phyloP scores from a whole-genome alignment of 2,888 invertebrate genomes.

The Drosophila greeni region DNA sequence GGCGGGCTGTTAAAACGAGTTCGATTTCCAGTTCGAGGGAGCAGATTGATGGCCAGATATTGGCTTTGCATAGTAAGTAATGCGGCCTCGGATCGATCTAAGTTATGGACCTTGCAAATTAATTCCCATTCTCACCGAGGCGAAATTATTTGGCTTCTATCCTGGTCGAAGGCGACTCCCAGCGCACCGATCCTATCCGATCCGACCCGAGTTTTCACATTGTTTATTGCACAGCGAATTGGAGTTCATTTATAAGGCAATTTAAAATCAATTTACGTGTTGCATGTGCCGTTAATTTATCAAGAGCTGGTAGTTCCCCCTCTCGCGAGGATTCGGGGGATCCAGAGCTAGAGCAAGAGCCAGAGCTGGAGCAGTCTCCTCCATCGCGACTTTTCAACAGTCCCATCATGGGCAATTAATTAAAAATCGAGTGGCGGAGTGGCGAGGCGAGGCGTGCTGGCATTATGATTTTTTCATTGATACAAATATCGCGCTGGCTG shows the following conservation, averaged over 20 bases:
- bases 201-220: conserved; percentile 48
- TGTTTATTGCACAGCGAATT: conserved; percentile 64
- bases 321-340: neutral
- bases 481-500: conserved; percentile 60
- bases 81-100: conserved; percentile 46
- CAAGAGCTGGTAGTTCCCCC: conserved; percentile 47
- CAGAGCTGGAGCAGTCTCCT: conserved; percentile 20
- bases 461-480: conserved; percentile 74
- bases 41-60: conserved; percentile 68
- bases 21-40: conserved; percentile 29
- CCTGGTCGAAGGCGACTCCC: neutral
- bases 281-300: conserved; percentile 74
- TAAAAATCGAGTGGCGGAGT: conserved; percentile 58
- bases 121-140: conserved; percentile 48
- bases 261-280: conserved; percentile 74
- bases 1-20: conserved; percentile 51
- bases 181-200: conserved; percentile 3
- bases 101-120: conserved; percentile 69
- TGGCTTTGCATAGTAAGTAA: conserved; percentile 64
- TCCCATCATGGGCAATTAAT: conserved; percentile 73
- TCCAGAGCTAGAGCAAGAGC: conserved; percentile 1
- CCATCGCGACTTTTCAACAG: conserved; percentile 64
- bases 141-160: conserved; percentile 39
- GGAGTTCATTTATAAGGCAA: conserved; percentile 71
- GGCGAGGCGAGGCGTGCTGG: conserved; percentile 48